Evolutionary conservation across 2,797 vertebrate genomes (phyloP).

Genomic region (Chanos chanos): DNA sequence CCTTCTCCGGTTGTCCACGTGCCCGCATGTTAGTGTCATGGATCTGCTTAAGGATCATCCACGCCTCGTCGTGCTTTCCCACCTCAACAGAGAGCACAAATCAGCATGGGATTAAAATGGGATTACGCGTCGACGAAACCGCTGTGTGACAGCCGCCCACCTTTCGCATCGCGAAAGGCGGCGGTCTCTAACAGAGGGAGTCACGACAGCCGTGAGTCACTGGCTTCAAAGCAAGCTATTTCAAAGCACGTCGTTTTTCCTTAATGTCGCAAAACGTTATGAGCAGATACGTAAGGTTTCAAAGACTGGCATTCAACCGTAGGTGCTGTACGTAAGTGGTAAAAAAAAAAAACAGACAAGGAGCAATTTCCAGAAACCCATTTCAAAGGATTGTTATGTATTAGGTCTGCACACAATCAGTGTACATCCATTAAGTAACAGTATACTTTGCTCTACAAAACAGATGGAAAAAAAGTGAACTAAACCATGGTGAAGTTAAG

Average conservation of each 20-base stretch:
- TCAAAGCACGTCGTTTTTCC: conserved; percentile 11
- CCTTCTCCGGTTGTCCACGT: conserved; percentile 95
- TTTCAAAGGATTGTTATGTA: too few species aligned
- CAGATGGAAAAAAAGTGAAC: too few species aligned
- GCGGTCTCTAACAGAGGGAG: conserved; percentile 15
- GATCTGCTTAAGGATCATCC: conserved; percentile 99
- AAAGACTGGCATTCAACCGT: too few species aligned
- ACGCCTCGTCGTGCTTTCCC: conserved; percentile 97
- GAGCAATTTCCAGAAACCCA: too few species aligned
- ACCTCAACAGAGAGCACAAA: conserved; percentile 67
- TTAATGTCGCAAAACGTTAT: too few species aligned
- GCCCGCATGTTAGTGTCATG: conserved; percentile 99
- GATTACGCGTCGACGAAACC: conserved; percentile 28
- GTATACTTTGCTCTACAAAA: too few species aligned
- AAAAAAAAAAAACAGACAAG: too few species aligned
- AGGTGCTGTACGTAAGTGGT: too few species aligned
- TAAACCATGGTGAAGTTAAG: too few species aligned
- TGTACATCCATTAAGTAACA: too few species aligned
- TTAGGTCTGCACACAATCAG: too few species aligned
- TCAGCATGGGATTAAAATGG: conserved; percentile 38
- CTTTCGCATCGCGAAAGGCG: background rate
- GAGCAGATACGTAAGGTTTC: too few species aligned
- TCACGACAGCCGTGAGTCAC: conserved; percentile 55
- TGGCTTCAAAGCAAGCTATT: conserved; percentile 53
- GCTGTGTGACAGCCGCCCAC: conserved; percentile 35